These are phyloP conservation scores for Heteromurus nitidus DNA, from an alignment of 2,888 invertebrate genomes.

Conservation along the genomic window DNA sequence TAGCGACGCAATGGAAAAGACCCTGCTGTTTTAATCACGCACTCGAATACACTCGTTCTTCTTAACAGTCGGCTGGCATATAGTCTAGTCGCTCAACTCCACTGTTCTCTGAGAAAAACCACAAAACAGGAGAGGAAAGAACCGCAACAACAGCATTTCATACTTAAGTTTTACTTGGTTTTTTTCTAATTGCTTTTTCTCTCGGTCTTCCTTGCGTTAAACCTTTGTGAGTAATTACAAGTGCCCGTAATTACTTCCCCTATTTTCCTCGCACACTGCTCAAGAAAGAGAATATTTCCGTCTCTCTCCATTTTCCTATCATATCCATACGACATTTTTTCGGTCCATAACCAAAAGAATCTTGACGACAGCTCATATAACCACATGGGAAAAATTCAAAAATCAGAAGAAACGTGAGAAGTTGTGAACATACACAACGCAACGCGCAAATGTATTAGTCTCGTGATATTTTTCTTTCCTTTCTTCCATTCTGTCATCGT, in stretches of 20 bases:
- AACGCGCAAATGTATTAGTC: too few relatives aligned
- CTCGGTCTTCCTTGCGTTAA: constrained; percentile 35
- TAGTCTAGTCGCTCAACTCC: constrained; percentile 23
- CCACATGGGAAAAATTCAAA: neutral
- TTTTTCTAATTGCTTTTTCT: constrained; percentile 60
- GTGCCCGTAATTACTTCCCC: constrained; percentile 58
- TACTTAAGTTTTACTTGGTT: constrained; percentile 56
- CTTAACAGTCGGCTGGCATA: constrained; percentile 5
- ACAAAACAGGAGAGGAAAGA: constrained; percentile 60
- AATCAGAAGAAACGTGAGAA: constrained; percentile 9
- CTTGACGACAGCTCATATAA: neutral
- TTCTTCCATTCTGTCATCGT: neutral
- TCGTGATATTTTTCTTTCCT: neutral
- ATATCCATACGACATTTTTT: neutral
- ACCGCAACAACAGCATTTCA: constrained; percentile 62
- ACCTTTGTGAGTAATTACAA: constrained; percentile 55
- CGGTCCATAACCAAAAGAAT: neutral
- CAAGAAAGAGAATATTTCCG: too few relatives aligned
- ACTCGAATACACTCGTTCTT: constrained; percentile 33
- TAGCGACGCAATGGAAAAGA: constrained; percentile 53
- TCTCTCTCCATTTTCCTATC: neutral
- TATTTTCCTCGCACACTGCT: too few relatives aligned
- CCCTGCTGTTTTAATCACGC: constrained; percentile 64
- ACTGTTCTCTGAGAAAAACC: constrained; percentile 49
- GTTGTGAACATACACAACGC: too few relatives aligned